A percentile compares a stretch with the other conserved stretches of the same genome.
phyloP scores from a whole-genome alignment of 2,888 invertebrate genomes.

The Taenaris catops region DNA sequence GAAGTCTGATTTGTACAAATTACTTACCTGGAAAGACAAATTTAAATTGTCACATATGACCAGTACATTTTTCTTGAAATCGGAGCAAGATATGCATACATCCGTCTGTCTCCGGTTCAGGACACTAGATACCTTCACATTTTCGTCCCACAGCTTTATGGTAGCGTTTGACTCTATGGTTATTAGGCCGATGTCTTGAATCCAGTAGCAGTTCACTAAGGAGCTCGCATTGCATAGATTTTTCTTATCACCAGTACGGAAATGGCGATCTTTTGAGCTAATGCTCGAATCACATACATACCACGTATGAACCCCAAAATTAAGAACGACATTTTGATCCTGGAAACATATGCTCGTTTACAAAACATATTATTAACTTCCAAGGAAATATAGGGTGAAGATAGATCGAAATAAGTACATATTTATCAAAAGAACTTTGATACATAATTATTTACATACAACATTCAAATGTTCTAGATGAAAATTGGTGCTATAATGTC shows the following conservation, averaged over 20 bases:
- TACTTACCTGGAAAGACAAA: constrained; percentile 59
- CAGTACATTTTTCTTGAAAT: constrained; percentile 50
- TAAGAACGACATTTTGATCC: too few species aligned
- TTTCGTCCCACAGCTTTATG: constrained; percentile 57
- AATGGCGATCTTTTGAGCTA: constrained; percentile 43
- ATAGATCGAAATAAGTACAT: too few species aligned
- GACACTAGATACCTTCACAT: constrained; percentile 44
- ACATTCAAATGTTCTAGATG: too few species aligned
- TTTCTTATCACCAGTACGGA: constrained; percentile 42
- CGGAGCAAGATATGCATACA: constrained; percentile 47
- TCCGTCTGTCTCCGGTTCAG: constrained; percentile 51
- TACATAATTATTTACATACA: too few species aligned
- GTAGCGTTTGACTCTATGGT: constrained; percentile 60
- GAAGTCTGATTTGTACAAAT: too few species aligned
- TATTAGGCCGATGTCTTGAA: constrained; percentile 46
- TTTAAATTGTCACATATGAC: constrained; percentile 58
- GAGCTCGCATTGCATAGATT: constrained; percentile 38
- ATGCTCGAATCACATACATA: constrained; percentile 51
- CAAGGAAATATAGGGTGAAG: too few species aligned
- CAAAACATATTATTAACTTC: too few species aligned
- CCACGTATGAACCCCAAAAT: too few species aligned
- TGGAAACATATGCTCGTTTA: too few species aligned
- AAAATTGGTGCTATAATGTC: too few species aligned
- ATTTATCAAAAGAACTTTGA: too few species aligned
- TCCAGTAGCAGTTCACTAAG: constrained; percentile 56